Base-by-base conservation (phyloP, 2,888 invertebrate genomes). In the Apeira syringaria region DNA sequence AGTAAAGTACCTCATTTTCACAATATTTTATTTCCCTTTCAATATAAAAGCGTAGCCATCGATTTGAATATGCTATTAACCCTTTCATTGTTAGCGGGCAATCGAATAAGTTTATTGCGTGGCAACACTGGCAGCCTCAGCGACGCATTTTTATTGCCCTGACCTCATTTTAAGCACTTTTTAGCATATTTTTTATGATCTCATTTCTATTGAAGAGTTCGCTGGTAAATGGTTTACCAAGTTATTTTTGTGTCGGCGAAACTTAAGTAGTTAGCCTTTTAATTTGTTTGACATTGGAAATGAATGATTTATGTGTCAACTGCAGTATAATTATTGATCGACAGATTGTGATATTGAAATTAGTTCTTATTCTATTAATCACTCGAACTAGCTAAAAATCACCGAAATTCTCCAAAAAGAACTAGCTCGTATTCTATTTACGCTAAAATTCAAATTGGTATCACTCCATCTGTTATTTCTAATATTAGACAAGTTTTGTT, bases 151-250 rank as follows among this genome's bases (percentile, higher is more conserved):
- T 74, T 74, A 79, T 74, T 68, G 64, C 67, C 49, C 50, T 61
- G 74, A 66, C 73, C 75, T 61, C 62, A 64, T 71, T 77, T 61
- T 43, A 61, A 66, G 66, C 64, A 49, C 64, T 69, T 74, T 72
- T 74, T 66, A 56, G 59, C 57, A 61, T 61, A 58, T 58, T 65
- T 67, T 67, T 68, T 68, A 62, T 67, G 67, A 68, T 68, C 61
- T 53, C 36, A 46, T 50, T 50, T 36, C 31, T 44, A 31, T 35
- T 43, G 52, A 42, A 44, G 47, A 34, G 47, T 39, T 41, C 30
- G 33, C 31, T n/a, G 45, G 42, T 54, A 48, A 57, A 59, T 44
- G 49, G 47, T 53, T 58, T 47, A 47, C 45, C n/a, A n/a, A n/a
- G n/a, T n/a, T n/a, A n/a, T 47, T 40, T 32, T 34, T 36, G 8